These are phyloP conservation scores for Catostomus latipinnis DNA, from an alignment of 2,797 vertebrate species.

Conservation along the genomic window DNA sequence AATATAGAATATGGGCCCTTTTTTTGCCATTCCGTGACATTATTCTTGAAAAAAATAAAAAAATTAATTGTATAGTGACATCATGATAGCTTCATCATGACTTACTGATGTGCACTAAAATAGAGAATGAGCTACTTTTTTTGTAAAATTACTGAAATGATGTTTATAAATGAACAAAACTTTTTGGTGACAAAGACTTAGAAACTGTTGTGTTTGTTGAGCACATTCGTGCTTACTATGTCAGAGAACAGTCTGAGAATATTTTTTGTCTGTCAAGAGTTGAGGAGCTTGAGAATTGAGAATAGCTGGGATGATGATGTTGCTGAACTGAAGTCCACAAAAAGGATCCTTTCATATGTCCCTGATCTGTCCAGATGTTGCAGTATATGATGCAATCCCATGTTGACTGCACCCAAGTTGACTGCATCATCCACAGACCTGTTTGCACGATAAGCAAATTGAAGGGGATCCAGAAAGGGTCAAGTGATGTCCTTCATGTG, in stretches of 20 bases:
- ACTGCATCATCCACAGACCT: too few species aligned
- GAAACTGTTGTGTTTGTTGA: neutral
- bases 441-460: too few species aligned
- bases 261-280: neutral
- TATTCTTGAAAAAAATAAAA: constrained; percentile 7
- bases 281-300: neutral
- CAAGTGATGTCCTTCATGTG: too few species aligned
- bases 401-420: too few species aligned
- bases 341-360: too few species aligned
- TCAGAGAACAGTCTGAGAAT: neutral
- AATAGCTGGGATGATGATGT: too few species aligned
- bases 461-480: too few species aligned
- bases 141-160: constrained; percentile 40
- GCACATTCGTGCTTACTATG: neutral
- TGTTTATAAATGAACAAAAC: constrained; percentile 30
- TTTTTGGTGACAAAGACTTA: neutral
- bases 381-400: too few species aligned
- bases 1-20: too few species aligned
- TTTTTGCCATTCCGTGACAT: neutral
- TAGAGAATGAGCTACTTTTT: constrained; percentile 42
- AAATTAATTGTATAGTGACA: neutral
- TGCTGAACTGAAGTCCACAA: too few species aligned
- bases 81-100: neutral
- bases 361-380: too few species aligned
- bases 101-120: constrained; percentile 33